Percentiles rank a stretch among this genome's conserved stretches.
phyloP scores from a whole-genome alignment of 2,888 invertebrate genomes.

The Diaperis boleti region DNA sequence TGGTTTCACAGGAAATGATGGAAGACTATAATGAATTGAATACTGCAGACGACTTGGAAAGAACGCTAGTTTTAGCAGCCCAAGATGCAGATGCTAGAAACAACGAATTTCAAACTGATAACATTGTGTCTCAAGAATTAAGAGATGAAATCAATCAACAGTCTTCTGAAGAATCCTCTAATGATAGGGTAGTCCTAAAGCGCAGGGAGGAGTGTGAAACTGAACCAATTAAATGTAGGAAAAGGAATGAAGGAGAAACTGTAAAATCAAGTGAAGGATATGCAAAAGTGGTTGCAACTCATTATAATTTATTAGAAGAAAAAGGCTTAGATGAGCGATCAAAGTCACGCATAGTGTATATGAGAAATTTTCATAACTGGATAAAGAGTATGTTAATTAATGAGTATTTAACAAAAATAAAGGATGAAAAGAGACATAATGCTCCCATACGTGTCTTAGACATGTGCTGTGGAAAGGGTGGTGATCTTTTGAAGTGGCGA shows the following conservation, averaged over 20 bases:
- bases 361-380: slow-evolving; percentile 99
- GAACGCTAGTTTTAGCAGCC: slow-evolving; percentile 61
- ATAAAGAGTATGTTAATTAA: slow-evolving; percentile 95
- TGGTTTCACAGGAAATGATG: slow-evolving; percentile 12
- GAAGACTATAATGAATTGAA: slow-evolving; percentile 42
- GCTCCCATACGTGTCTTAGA: slow-evolving; percentile 83
- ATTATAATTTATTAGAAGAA: slow-evolving; percentile 93
- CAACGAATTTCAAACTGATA: slow-evolving; percentile 49
- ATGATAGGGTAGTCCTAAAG: slow-evolving; percentile 9
- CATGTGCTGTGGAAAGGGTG: slow-evolving; percentile 98
- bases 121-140: too few species aligned
- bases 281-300: slow-evolving; percentile 82
- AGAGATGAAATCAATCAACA: too few species aligned
- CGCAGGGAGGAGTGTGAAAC: slow-evolving; percentile 37
- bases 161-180: neutral
- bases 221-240: slow-evolving; percentile 19
- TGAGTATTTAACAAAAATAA: slow-evolving; percentile 79
- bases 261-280: slow-evolving; percentile 61
- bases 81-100: slow-evolving; percentile 62
- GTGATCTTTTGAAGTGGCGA: slow-evolving; percentile 97
- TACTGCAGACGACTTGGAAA: slow-evolving; percentile 61
- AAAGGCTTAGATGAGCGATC: slow-evolving; percentile 83
- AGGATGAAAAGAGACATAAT: slow-evolving; percentile 74
- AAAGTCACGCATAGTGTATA: slow-evolving; percentile 90
- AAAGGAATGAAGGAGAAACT: slow-evolving; percentile 41